Evolutionary conservation across 2,888 invertebrate genomes (phyloP).

Genomic region (Allolobophora icterica): DNA sequence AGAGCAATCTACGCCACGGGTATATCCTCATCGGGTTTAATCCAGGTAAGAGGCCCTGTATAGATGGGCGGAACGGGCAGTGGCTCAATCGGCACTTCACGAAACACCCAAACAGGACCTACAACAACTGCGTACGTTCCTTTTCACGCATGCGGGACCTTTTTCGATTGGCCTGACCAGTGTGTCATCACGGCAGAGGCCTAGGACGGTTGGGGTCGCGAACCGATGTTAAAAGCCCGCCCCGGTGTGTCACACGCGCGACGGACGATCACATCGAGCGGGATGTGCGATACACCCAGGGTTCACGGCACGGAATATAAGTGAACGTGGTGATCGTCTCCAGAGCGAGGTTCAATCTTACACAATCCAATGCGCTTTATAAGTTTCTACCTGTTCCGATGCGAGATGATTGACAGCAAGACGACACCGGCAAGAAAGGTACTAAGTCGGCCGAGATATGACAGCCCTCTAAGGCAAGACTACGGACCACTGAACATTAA

Average conservation of each 20-base stretch:
- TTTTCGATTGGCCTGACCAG: neutral
- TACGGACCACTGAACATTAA: neutral
- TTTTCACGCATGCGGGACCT: neutral
- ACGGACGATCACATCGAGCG: neutral
- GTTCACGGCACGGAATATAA: neutral
- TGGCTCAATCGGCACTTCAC: neutral
- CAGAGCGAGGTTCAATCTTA: neutral
- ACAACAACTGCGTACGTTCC: neutral
- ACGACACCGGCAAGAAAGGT: neutral
- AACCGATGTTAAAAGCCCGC: neutral
- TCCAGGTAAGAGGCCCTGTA: neutral
- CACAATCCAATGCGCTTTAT: neutral
- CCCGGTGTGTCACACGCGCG: neutral
- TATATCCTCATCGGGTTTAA: neutral
- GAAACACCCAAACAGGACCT: neutral
- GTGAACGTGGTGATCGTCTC: neutral
- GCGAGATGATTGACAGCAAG: neutral
- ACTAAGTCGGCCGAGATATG: neutral
- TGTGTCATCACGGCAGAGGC: constrained; percentile 11
- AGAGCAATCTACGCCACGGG: neutral
- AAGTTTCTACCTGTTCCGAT: neutral
- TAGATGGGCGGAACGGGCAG: constrained; percentile 4
- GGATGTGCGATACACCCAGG: neutral
- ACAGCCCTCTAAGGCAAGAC: neutral
- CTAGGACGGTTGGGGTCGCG: neutral